Conservation (phyloP, 1,140 invertebrate species). For the Philotrypesis tridentata region DNA sequence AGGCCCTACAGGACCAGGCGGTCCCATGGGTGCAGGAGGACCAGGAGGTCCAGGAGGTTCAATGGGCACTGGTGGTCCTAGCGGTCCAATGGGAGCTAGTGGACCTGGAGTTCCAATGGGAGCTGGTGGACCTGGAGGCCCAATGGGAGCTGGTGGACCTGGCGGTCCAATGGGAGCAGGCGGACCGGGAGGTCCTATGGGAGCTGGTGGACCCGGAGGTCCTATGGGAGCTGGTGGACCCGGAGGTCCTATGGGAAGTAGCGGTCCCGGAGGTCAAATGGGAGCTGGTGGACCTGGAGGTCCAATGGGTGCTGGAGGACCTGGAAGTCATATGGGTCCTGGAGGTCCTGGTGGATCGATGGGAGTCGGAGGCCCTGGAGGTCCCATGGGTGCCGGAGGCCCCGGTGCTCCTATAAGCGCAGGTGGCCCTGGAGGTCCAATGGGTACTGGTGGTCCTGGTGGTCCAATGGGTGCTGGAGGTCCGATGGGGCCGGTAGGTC, state of each 20-base stretch:
- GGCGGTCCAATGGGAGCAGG: constrained; percentile 51
- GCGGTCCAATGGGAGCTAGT: constrained; percentile 46
- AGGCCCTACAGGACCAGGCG: constrained; percentile 33
- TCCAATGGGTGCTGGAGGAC: constrained; percentile 54
- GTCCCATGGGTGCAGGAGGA: constrained; percentile 9
- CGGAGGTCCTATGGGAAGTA: constrained; percentile 48
- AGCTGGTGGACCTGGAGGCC: not conserved
- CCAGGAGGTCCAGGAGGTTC: constrained; percentile 6
- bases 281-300: constrained; percentile 26
- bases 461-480: not conserved
- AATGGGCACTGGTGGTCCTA: constrained; percentile 13
- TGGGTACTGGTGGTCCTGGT: not conserved
- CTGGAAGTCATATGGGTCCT: constrained; percentile 32
- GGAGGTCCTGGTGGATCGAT: not conserved
- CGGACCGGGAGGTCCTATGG: not conserved
- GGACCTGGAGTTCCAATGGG: constrained; percentile 45
- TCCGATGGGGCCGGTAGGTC: not conserved
- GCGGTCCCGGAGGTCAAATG: constrained; percentile 58
- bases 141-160: constrained; percentile 40
- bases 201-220: not conserved
- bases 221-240: not conserved
- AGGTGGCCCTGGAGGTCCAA: constrained; percentile 3
- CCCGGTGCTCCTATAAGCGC: constrained; percentile 8
- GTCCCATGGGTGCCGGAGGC: not conserved
- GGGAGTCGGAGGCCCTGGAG: not conserved